phyloP scores from a whole-genome alignment of 1,140 invertebrate species.

The Triops cancriformis region DNA sequence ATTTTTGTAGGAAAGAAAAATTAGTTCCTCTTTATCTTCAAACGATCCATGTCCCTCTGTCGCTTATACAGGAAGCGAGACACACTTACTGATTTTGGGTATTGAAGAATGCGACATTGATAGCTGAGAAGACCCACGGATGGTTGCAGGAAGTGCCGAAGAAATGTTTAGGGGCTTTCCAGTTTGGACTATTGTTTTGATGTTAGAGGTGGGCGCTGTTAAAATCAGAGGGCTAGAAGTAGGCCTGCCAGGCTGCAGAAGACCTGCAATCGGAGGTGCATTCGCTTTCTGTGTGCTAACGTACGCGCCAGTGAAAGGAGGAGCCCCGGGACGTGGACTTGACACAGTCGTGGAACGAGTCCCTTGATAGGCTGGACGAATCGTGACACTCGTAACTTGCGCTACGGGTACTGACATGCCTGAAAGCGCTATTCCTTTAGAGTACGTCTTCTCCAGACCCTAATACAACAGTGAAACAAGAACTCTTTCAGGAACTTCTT shows the following conservation, averaged over 20 bases:
- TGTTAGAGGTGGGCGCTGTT: neutral
- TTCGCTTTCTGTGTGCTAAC: neutral
- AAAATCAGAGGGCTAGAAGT: neutral
- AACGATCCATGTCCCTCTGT: neutral
- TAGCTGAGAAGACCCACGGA: neutral
- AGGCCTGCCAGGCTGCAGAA: neutral
- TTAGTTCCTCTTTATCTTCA: too few species aligned
- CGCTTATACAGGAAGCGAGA: neutral
- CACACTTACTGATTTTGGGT: neutral
- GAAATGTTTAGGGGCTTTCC: neutral
- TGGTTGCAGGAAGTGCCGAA: neutral
- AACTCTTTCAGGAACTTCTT: neutral
- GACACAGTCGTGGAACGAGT: neutral
- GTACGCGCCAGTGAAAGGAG: neutral
- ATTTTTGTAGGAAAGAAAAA: neutral
- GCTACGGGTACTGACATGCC: neutral
- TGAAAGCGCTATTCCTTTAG: neutral
- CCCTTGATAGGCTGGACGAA: neutral
- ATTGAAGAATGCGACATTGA: neutral
- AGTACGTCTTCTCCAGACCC: neutral
- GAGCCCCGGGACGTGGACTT: neutral
- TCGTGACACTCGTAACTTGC: neutral
- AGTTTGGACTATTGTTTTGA: neutral
- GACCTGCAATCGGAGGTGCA: neutral
- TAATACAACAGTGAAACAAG: neutral